Percentiles rank a stretch among this genome's conserved stretches.
Evolutionary conservation across 2,113 vertebrate species (phyloP).

Genomic region (Zingel zingel): DNA sequence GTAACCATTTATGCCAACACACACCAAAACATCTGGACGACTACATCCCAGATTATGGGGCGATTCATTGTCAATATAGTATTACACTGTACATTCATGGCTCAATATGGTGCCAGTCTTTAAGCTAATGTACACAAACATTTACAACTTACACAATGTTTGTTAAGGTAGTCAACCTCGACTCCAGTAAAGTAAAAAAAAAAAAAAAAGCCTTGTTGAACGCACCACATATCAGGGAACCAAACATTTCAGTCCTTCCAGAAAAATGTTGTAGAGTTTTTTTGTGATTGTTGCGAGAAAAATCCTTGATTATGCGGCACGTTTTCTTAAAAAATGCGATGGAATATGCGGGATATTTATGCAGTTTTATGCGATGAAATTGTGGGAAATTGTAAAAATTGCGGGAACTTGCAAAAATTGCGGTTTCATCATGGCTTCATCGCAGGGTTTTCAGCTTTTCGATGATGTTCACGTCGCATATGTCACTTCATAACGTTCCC

Average conservation of each 20-base stretch:
- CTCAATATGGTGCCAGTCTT: constrained; percentile 67
- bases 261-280: no score
- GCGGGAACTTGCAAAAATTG: no score
- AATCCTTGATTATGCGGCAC: no score
- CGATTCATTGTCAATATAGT: constrained; percentile 53
- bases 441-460: no score
- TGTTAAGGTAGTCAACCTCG: constrained; percentile 34
- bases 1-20: constrained; percentile 42
- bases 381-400: no score
- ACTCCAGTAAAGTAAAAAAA: constrained; percentile 47
- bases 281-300: no score
- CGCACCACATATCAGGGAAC: constrained; percentile 36
- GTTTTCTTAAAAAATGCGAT: no score
- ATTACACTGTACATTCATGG: constrained; percentile 74
- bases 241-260: constrained; percentile 7
- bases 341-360: no score
- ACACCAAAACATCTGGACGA: constrained; percentile 64
- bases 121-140: constrained; percentile 71
- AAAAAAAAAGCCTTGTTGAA: constrained; percentile 46
- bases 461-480: no score
- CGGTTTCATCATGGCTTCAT: no score
- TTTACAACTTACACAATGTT: constrained; percentile 69
- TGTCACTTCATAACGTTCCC: no score
- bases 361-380: no score
- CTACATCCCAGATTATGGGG: constrained; percentile 61